phyloP scores from a whole-genome alignment of 2,888 invertebrate species.

The Lampropteryx suffumata region DNA sequence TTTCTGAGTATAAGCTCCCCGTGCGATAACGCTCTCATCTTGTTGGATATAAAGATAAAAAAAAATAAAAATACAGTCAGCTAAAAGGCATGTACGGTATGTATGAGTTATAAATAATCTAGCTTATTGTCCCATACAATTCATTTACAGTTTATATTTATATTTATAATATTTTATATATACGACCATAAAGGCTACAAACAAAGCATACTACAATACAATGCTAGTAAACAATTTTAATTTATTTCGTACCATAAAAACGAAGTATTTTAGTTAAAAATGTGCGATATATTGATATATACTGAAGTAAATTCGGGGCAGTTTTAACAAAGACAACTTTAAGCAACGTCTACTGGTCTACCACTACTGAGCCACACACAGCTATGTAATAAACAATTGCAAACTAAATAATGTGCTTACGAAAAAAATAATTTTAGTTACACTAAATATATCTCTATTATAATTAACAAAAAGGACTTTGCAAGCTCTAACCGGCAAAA shows the following conservation, averaged over 20 bases:
- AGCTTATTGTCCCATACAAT: constrained; percentile 36
- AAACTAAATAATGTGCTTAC: constrained; percentile 27
- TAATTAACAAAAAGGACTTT: constrained; percentile 31
- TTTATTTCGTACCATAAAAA: background rate
- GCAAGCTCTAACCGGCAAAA: constrained; percentile 19
- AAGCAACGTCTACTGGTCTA: constrained; percentile 2
- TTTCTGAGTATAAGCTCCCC: no score
- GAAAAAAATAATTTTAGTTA: constrained; percentile 31
- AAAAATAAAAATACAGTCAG: constrained; percentile 1
- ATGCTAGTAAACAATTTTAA: background rate
- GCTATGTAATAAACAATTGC: constrained; percentile 21
- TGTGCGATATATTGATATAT: no score
- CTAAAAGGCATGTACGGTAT: constrained; percentile 16
- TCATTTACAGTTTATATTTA: constrained; percentile 24
- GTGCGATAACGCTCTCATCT: no score
- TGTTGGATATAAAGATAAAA: background rate
- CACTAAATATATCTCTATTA: constrained; percentile 36
- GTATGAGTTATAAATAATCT: constrained; percentile 23
- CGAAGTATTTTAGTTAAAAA: no score
- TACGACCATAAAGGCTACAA: constrained; percentile 20
- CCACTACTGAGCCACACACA: constrained; percentile 4
- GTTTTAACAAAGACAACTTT: background rate
- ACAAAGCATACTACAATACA: constrained; percentile 6
- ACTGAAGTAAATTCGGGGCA: background rate
- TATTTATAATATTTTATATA: constrained; percentile 25